A percentile compares a stretch with the other conserved stretches of the same genome.
Evolutionary conservation across 2,888 invertebrate genomes (phyloP).

Genomic region (Standfussiana lucernea): DNA sequence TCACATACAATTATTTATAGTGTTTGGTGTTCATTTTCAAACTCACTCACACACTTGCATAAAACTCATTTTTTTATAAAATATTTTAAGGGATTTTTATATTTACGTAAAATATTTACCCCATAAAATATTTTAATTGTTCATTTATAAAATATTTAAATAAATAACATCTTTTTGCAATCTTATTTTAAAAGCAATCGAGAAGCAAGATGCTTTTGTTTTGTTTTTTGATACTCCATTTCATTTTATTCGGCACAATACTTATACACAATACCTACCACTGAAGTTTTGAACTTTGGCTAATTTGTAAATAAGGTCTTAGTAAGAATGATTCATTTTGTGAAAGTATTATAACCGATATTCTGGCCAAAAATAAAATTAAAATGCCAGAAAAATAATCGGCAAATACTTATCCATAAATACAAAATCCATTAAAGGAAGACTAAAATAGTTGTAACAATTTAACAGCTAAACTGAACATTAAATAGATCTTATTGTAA

Average conservation of each 20-base stretch:
- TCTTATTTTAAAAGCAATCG: conserved; percentile 22
- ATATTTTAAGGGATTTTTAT: conserved; percentile 16
- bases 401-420: neutral
- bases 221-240: neutral
- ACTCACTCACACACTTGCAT: conserved; percentile 43
- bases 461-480: conserved; percentile 18
- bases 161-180: conserved; percentile 4
- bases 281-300: conserved; percentile 36
- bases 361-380: neutral
- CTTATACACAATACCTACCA: no score
- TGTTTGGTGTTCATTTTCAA: conserved; percentile 56
- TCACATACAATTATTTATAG: conserved; percentile 44
- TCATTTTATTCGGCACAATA: conserved; percentile 4
- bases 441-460: neutral
- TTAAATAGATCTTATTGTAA: conserved; percentile 1
- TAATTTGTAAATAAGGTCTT: conserved; percentile 3
- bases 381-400: neutral
- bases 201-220: neutral
- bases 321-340: neutral
- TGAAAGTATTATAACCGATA: neutral
- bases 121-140: conserved; percentile 6
- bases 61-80: conserved; percentile 8
- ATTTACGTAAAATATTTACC: neutral
- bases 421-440: neutral
- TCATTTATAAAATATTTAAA: neutral